Base-by-base conservation (phyloP, 2,113 vertebrate species). In the Cariama cristata region DNA sequence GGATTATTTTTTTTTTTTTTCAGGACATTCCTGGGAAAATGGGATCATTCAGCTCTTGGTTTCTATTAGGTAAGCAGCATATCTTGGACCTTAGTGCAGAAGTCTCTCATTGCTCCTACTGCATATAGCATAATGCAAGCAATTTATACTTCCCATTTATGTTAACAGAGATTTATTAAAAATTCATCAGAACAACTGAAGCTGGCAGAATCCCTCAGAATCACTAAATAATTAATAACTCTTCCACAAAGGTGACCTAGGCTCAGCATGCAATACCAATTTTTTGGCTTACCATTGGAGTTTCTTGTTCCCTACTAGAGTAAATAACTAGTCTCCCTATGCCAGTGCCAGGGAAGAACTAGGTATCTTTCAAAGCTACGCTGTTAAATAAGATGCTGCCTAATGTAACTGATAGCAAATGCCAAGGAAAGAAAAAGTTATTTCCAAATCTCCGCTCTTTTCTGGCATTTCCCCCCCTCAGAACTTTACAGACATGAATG, bases 161-260 rank as follows among this genome's bases (percentile, higher is more conserved):
- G 94, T 85, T 96, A 97, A 96, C 89, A 90, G 88, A 62, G 58
- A 95, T 93, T 95, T 96, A 97, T 96, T 97, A 97, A 96, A 97
- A 96, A 96, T 92, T 97, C 58, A 96, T 85, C 89, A 88, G 81
- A 94, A 91, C 80, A 94, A 94, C 79, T 87, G 93, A 92, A 96
- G 71, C 58, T 89, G 84, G 86, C 88, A 96, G 88, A 93, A 87
- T 82, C 77, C 77, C 77, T 79, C 89, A 82, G 80, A 94, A 94
- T 71, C 63, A 50, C 89, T 95, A 89, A 94, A 94, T 94, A 95
- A 97, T 97, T 93, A 95, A 96, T 90, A 95, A 88, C 35, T 76
- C 74, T 83, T 94, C 49, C 79, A 79, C 81, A 94, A 90, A 96
- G 96, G 96, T 97, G 95, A 97, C 97, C 92, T 90, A 91, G 77